Evolutionary conservation across 2,888 invertebrate genomes (phyloP), one percentile per base, ranked within the genome.

Genomic region (Pimpla rufipes): DNA sequence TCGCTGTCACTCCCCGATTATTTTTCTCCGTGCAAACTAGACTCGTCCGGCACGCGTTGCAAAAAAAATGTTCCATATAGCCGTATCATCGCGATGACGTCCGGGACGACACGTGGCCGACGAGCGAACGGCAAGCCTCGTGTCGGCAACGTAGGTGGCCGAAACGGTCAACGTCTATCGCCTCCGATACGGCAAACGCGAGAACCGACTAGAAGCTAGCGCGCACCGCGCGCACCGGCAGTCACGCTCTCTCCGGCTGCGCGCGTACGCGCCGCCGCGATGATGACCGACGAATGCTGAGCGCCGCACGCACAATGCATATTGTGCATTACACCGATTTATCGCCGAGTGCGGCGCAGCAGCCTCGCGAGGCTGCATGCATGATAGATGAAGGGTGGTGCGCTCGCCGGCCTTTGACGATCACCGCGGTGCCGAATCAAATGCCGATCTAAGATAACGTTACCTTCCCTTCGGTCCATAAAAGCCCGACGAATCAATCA

Each of bases 51-150:
- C 29, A 29, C 29, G 29, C 5, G 29, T 29, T 29, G 5, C 29
- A 29, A 2, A 29, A 2, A 29, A 29, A 29, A 29, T 29, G 29
- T 29, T 29, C 29, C 5, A 29, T 29, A 29, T 29, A 29, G 29
- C 29, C 5, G 29, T 5, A 29, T 29, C 29, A 29, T 29, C 29
- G 29, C 29, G n/a, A n/a, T n/a, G 75, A 83, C 64, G 75, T 83
- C 75, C 83, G 50, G 75, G 50, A 42, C 75, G 83, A 83, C 83
- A 79, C 83, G 83, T 83, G 83, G 76, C 70, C 35, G 45, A 64
- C 71, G 79, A 67, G 29, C 59, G 68, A 42, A 78, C 29, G 70
- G 55, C 18, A 5, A 29, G 29, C 3, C 62, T 37, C 16, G 62
- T 37, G 62, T 62, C 16, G 62, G 59, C 82, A 45, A 76, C 83